phyloP scores from a whole-genome alignment of 2,797 vertebrate species.

The Cynopterus sphinx region DNA sequence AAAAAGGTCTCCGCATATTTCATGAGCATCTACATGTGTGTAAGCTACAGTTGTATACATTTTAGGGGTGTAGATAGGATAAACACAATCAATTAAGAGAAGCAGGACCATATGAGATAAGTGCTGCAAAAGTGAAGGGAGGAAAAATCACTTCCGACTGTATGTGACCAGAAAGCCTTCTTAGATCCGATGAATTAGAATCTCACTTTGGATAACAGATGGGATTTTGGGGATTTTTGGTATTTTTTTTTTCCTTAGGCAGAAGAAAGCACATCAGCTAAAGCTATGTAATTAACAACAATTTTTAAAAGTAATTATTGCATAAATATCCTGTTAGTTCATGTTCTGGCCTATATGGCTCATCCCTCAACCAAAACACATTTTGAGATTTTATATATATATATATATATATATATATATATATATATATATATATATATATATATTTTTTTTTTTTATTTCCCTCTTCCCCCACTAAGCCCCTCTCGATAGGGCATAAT shows the following conservation, averaged over 20 bases:
- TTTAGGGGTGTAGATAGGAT: not conserved
- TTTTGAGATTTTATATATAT: not conserved
- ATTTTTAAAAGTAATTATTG: slow-evolving; percentile 8
- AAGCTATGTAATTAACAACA: not conserved
- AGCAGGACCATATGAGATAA: not conserved
- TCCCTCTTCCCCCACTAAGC: not conserved
- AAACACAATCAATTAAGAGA: not conserved
- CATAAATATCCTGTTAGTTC: not conserved
- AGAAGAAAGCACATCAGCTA: not conserved
- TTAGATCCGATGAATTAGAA: not conserved
- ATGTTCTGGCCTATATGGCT: not conserved
- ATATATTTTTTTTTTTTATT: not conserved
- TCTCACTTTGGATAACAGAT: not conserved
- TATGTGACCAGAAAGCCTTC: not conserved
- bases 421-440: not conserved
- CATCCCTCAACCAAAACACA: not conserved
- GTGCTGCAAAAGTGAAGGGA: not conserved
- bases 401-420: too few relatives aligned
- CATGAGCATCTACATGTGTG: not conserved
- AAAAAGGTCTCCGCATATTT: not conserved
- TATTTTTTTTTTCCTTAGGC: not conserved
- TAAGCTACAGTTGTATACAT: not conserved
- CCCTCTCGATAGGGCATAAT: not conserved
- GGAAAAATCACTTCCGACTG: not conserved
- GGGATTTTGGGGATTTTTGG: not conserved